A percentile compares a stretch with the other conserved stretches of the same genome.
These are phyloP conservation scores for Pollachius pollachius DNA, from an alignment of 2,113 vertebrate genomes.

Conservation along the genomic window DNA sequence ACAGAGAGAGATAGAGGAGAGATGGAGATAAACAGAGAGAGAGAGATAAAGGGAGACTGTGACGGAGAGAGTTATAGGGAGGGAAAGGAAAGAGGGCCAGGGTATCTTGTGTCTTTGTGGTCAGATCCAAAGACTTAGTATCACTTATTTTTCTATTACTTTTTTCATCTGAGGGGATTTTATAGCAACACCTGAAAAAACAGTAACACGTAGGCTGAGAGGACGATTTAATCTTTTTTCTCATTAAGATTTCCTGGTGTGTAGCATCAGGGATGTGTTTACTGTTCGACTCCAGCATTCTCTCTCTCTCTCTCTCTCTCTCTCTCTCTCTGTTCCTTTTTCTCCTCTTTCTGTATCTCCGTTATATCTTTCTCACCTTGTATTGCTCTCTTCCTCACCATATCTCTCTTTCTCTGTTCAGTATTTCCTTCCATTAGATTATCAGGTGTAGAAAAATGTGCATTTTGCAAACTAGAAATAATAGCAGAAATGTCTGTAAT, in stretches of 20 bases:
- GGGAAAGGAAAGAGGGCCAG: background rate
- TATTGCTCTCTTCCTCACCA: too few relatives aligned
- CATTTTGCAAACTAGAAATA: too few relatives aligned
- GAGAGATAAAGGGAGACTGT: background rate
- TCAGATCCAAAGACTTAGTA: background rate
- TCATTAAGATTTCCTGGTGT: constrained; percentile 16
- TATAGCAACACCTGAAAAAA: constrained; percentile 11
- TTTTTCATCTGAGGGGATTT: background rate
- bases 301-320: background rate
- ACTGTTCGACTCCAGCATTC: constrained; percentile 28
- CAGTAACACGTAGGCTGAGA: constrained; percentile 10
- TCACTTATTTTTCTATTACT: background rate
- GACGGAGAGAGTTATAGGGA: background rate
- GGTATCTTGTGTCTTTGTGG: background rate
- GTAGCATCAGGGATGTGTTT: constrained; percentile 34
- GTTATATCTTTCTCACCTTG: too few relatives aligned
- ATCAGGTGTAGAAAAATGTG: too few relatives aligned
- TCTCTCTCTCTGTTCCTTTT: background rate
- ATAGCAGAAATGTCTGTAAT: too few relatives aligned
- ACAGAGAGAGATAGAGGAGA: background rate
- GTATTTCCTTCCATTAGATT: too few relatives aligned
- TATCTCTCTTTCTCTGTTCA: too few relatives aligned
- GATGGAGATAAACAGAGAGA: background rate
- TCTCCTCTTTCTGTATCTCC: too few relatives aligned
- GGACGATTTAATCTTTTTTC: constrained; percentile 25